Conservation (phyloP, 2,888 invertebrate species). For the Lasioglossum figueresi region DNA sequence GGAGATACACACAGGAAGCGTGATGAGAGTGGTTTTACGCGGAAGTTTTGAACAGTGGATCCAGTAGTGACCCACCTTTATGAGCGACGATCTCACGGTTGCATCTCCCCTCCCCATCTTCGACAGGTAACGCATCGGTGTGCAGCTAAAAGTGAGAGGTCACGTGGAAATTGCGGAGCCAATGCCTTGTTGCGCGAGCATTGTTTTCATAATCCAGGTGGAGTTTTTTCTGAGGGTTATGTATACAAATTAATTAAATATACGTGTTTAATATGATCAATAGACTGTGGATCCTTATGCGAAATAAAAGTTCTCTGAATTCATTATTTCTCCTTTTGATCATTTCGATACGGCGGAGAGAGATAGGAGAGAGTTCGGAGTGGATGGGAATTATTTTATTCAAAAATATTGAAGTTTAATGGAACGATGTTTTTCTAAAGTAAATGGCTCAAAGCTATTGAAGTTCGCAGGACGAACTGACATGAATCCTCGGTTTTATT, state of each 20-base stretch:
- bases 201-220: neutral
- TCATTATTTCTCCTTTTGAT: neutral
- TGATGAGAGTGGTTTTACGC: neutral
- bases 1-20: neutral
- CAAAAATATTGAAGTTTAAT: neutral
- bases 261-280: neutral
- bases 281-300: neutral
- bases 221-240: neutral
- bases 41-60: neutral
- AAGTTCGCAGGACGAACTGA: neutral
- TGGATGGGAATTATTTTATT: neutral
- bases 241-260: neutral
- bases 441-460: neutral
- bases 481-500: neutral
- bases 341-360: neutral
- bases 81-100: neutral
- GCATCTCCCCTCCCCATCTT: neutral
- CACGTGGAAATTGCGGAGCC: neutral
- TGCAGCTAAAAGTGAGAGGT: neutral
- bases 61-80: neutral
- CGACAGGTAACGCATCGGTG: neutral
- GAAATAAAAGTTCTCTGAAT: neutral
- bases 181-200: neutral
- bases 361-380: neutral
- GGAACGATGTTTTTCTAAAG: neutral